phyloP scores from a whole-genome alignment of 2,797 vertebrate species.

The Alcedo quadribrachys region DNA sequence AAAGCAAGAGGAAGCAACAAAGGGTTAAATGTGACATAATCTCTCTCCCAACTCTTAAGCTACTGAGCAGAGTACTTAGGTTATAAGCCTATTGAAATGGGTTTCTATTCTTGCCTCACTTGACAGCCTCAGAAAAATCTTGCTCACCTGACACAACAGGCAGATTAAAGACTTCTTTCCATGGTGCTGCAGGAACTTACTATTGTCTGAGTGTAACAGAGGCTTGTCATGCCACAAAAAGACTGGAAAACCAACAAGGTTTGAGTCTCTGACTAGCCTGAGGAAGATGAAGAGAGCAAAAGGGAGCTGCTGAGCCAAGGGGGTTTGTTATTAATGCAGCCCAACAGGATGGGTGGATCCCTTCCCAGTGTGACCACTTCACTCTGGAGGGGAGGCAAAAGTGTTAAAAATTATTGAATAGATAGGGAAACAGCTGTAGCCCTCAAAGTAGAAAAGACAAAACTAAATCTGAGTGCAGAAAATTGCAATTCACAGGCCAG shows the following conservation, averaged over 20 bases:
- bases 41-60: slow-evolving; percentile 45
- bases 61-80: slow-evolving; percentile 62
- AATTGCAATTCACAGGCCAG: not conserved
- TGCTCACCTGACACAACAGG: slow-evolving; percentile 33
- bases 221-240: not conserved
- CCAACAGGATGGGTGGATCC: not conserved
- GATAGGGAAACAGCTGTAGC: not conserved
- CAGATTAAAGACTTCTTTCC: slow-evolving; percentile 18
- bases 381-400: not conserved
- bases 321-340: not conserved
- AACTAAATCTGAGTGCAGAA: not conserved
- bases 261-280: not conserved
- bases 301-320: not conserved
- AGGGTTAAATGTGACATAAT: slow-evolving; percentile 56
- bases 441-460: not conserved
- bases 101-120: slow-evolving; percentile 72
- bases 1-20: not conserved
- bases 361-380: not conserved
- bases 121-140: slow-evolving; percentile 46
- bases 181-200: not conserved
- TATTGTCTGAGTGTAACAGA: slow-evolving; percentile 1
- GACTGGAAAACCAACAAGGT: not conserved
- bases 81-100: slow-evolving; percentile 66
- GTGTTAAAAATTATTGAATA: not conserved
- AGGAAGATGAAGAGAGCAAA: not conserved